A percentile compares a stretch with the other conserved stretches of the same genome.
Evolutionary conservation across 2,113 vertebrate genomes (phyloP).

Genomic region (Nibea coibor): DNA sequence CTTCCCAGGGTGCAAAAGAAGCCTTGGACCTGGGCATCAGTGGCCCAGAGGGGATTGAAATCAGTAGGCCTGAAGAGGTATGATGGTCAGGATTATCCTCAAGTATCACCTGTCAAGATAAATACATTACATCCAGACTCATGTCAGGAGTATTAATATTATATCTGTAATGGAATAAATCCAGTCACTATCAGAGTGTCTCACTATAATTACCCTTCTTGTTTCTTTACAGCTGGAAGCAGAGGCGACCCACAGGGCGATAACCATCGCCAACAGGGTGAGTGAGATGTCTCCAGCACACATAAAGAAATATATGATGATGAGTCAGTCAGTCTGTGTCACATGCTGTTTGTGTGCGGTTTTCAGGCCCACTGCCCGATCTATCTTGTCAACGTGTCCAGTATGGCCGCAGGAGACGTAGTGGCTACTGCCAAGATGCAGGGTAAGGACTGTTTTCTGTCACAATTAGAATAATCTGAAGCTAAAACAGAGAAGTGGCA

Average conservation of each 20-base stretch:
- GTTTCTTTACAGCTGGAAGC: slow-evolving; percentile 90
- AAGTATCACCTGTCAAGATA: not conserved
- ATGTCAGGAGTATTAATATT: not conserved
- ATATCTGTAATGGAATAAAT: not conserved
- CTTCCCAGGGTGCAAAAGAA: slow-evolving; percentile 91
- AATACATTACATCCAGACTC: not conserved
- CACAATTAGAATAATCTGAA: no score
- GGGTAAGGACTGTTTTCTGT: slow-evolving; percentile 80
- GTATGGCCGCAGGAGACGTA: slow-evolving; percentile 94
- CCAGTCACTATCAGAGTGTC: not conserved
- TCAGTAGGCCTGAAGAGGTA: slow-evolving; percentile 97
- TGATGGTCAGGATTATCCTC: not conserved
- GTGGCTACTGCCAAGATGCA: slow-evolving; percentile 96
- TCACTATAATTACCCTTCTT: slow-evolving; percentile 1
- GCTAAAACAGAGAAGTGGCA: no score
- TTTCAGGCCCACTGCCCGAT: slow-evolving; percentile 92
- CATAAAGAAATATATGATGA: not conserved
- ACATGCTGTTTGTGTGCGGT: not conserved
- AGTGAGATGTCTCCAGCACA: slow-evolving; percentile 62
- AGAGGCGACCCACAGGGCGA: slow-evolving; percentile 93
- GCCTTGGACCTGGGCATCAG: slow-evolving; percentile 94
- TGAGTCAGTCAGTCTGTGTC: not conserved
- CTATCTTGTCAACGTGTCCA: slow-evolving; percentile 96
- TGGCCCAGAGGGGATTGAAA: slow-evolving; percentile 96
- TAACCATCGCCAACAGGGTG: slow-evolving; percentile 96